Evolutionary conservation across 1,140 invertebrate genomes (phyloP).

Genomic region (Alviniconcha marisindica): DNA sequence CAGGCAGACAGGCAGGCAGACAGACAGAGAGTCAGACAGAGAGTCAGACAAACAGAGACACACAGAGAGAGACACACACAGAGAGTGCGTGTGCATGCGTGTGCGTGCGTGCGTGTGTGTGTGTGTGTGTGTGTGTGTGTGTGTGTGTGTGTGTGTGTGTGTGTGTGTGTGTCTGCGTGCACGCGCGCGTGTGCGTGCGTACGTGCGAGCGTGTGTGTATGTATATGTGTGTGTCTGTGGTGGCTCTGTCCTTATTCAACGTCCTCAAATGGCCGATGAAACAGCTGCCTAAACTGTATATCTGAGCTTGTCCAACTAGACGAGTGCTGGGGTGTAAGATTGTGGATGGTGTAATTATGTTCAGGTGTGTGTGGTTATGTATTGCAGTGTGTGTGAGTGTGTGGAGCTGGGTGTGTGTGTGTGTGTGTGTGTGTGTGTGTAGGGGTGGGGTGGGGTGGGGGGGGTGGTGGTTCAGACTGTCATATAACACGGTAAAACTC

Average conservation of each 20-base stretch:
- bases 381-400: neutral
- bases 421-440: neutral
- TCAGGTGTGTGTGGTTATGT: neutral
- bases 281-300: conserved; percentile 70
- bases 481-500: too few species aligned
- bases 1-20: too few species aligned
- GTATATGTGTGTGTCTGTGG: conserved; percentile 66
- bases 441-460: too few species aligned
- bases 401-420: neutral
- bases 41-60: too few species aligned
- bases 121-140: neutral
- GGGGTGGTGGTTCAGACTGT: too few species aligned
- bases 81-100: neutral
- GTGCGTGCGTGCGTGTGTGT: neutral
- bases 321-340: neutral
- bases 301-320: conserved; percentile 41
- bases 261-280: conserved; percentile 92
- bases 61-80: too few species aligned
- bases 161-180: neutral
- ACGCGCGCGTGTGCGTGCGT: neutral
- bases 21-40: too few species aligned
- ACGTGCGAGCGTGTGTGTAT: neutral
- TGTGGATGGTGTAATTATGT: neutral
- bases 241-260: conserved; percentile 97
- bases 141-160: neutral